phyloP scores from a whole-genome alignment of 2,113 vertebrate genomes.

The Hepsetus odoe region DNA sequence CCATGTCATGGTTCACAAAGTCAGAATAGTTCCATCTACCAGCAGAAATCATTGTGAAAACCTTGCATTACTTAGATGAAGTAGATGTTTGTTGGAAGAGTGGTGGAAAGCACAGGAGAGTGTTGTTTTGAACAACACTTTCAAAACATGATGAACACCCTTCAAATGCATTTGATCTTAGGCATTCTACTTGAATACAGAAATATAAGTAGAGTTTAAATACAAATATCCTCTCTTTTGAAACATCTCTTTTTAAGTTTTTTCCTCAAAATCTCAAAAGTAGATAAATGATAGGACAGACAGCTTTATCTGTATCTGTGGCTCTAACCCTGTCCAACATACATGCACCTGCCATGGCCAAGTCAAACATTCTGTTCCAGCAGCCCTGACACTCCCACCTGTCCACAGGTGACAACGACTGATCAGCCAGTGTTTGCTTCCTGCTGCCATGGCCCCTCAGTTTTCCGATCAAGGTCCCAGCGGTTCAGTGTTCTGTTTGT shows the following conservation, averaged over 20 bases:
- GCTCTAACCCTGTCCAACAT: not conserved
- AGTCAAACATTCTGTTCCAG: conserved; percentile 11
- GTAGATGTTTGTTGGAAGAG: too few species aligned
- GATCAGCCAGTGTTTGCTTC: conserved; percentile 4
- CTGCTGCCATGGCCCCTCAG: not conserved
- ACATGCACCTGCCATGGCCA: not conserved
- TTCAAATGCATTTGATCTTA: not conserved
- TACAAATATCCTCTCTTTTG: too few species aligned
- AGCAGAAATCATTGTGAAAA: too few species aligned
- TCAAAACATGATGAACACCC: not conserved
- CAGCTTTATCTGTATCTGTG: not conserved
- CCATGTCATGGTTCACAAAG: too few species aligned
- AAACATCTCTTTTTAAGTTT: not conserved
- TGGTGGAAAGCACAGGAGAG: not conserved
- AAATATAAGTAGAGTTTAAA: not conserved
- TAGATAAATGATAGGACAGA: not conserved
- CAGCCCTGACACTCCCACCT: not conserved
- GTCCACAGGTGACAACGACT: not conserved
- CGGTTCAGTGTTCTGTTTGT: conserved; percentile 11
- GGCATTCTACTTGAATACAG: not conserved
- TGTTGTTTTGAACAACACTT: too few species aligned
- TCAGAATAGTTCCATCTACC: too few species aligned
- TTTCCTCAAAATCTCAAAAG: not conserved
- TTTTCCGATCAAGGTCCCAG: conserved; percentile 19
- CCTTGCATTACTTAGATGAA: too few species aligned